Conservation (phyloP, 2,113 vertebrate genomes). For the Odobenus rosmarus region DNA sequence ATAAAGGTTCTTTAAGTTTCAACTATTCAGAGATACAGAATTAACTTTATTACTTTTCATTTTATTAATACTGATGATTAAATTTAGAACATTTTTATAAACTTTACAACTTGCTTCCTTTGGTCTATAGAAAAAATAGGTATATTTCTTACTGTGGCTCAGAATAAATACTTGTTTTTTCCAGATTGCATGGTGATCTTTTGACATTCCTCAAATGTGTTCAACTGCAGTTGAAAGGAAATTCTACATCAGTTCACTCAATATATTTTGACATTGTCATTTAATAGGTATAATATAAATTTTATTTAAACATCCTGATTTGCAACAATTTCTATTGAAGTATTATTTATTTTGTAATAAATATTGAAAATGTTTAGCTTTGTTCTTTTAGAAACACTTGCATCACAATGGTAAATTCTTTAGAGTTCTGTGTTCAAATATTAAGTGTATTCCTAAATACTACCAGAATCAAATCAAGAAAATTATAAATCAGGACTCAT, state of each 20-base stretch:
- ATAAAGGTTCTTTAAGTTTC: not conserved
- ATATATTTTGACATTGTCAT: not conserved
- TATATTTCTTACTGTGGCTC: not conserved
- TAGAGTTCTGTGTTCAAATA: not conserved
- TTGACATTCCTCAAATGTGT: not conserved
- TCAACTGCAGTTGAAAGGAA: not conserved
- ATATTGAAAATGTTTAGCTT: not conserved
- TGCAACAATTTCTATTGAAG: not conserved
- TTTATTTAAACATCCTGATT: not conserved
- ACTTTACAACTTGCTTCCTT: not conserved
- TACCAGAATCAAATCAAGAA: conserved; percentile 16
- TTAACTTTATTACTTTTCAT: not conserved
- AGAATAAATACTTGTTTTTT: conserved; percentile 2
- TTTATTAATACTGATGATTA: not conserved
- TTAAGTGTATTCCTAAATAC: not conserved
- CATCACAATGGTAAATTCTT: not conserved
- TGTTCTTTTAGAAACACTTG: not conserved
- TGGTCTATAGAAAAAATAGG: not conserved
- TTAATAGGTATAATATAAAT: not conserved
- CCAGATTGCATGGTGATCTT: not conserved
- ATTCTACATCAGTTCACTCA: not conserved
- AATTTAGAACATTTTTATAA: not conserved
- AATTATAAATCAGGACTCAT: conserved; percentile 71
- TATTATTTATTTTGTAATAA: not conserved
- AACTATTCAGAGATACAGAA: not conserved